These are phyloP conservation scores for Sphenodon punctatus DNA, from an alignment of 2,797 vertebrate genomes.

Conservation along the genomic window DNA sequence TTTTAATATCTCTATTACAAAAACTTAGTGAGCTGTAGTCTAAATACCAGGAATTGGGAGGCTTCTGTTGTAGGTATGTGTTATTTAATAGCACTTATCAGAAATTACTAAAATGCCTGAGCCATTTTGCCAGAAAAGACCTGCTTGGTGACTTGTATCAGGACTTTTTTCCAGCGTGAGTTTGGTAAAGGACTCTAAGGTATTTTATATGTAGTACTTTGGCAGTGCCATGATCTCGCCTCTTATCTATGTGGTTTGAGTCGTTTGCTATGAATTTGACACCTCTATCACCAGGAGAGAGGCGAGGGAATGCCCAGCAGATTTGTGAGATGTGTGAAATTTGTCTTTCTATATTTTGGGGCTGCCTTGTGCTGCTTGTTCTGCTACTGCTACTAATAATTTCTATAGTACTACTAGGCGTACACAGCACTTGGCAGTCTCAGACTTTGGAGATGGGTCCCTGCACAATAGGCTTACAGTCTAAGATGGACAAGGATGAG, in stretches of 20 bases:
- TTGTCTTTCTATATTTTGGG: not conserved
- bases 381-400: too few species aligned
- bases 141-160: not conserved
- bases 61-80: not conserved
- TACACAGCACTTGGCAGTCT: too few species aligned
- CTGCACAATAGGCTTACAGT: too few species aligned
- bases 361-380: not conserved
- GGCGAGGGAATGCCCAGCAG: too few species aligned
- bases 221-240: not conserved
- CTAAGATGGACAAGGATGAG: too few species aligned
- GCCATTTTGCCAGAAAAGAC: not conserved
- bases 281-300: slow-evolving; percentile 8
- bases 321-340: not conserved
- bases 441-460: too few species aligned
- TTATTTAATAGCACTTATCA: not conserved
- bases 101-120: not conserved
- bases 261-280: not conserved
- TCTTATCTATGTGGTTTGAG: not conserved
- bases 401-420: too few species aligned
- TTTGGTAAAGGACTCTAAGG: too few species aligned
- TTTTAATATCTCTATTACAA: not conserved
- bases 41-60: slow-evolving; percentile 1
- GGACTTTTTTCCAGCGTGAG: not conserved
- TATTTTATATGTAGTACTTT: too few species aligned
- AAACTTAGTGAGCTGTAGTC: not conserved